Evolutionary conservation across 1,140 invertebrate genomes (phyloP).

Genomic region (Drosophila ficusphila): DNA sequence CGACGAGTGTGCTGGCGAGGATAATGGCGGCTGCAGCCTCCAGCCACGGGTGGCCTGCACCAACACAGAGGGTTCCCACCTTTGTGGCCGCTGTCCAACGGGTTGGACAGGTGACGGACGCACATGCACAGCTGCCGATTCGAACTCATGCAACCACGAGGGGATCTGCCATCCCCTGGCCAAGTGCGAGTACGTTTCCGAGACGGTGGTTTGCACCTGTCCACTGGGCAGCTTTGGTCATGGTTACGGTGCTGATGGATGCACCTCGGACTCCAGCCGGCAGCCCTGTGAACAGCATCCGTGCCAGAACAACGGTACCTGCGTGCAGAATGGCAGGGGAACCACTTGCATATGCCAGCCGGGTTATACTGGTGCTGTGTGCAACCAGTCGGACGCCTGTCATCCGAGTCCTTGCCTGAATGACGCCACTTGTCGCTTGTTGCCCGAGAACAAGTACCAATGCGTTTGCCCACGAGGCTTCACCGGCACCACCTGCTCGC

Average conservation of each 20-base stretch:
- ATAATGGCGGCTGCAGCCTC: conserved; percentile 96
- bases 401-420: conserved; percentile 90
- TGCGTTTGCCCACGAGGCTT: conserved; percentile 85
- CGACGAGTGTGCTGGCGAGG: conserved; percentile 91
- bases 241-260: conserved; percentile 85
- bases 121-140: conserved; percentile 41
- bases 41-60: conserved; percentile 89
- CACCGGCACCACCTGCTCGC: conserved; percentile 72
- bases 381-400: conserved; percentile 86
- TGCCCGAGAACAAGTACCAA: conserved; percentile 69
- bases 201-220: conserved; percentile 90
- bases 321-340: conserved; percentile 84
- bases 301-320: conserved; percentile 89
- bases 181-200: conserved; percentile 89
- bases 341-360: conserved; percentile 87
- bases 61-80: conserved; percentile 92
- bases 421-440: conserved; percentile 88
- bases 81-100: conserved; percentile 93
- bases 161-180: conserved; percentile 86
- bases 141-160: conserved; percentile 55
- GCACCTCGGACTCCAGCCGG: conserved; percentile 40
- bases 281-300: conserved; percentile 63
- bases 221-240: conserved; percentile 88
- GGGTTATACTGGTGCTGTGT: conserved; percentile 82
- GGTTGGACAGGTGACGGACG: conserved; percentile 95